phyloP scores from a whole-genome alignment of 2,113 vertebrate genomes.

The Psilopogon haemacephalus region DNA sequence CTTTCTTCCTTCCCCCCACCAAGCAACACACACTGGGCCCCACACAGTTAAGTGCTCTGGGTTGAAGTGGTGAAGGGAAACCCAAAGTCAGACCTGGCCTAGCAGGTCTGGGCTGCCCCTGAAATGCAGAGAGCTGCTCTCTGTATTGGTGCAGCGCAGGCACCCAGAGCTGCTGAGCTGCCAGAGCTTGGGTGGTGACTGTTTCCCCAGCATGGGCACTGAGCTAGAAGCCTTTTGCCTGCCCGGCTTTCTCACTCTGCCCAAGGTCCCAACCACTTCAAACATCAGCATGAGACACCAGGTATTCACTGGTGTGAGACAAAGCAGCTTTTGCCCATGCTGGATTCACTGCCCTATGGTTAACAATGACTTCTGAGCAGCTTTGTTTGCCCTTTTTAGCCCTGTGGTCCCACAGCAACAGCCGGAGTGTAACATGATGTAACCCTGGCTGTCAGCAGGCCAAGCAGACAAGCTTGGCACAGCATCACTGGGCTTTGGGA shows the following conservation, averaged over 20 bases:
- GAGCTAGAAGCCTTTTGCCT: background rate
- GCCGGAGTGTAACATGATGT: background rate
- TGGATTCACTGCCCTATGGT: background rate
- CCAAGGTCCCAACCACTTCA: constrained; percentile 23
- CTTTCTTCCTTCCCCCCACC: background rate
- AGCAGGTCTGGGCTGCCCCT: background rate
- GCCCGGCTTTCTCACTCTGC: background rate
- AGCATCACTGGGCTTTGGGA: constrained; percentile 3
- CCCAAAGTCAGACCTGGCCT: background rate
- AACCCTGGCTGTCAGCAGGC: background rate
- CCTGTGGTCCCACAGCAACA: background rate
- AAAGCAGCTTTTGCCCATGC: background rate
- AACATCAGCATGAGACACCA: background rate
- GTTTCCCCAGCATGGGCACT: background rate
- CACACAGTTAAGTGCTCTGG: background rate
- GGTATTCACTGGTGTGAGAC: background rate
- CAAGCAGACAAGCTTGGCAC: background rate
- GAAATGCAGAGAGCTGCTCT: background rate
- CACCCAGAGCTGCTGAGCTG: background rate
- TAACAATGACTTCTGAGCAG: background rate
- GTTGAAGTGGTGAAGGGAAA: constrained; percentile 16
- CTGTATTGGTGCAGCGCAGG: background rate
- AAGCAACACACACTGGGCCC: background rate
- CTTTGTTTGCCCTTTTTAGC: background rate
- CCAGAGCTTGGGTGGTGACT: background rate